Evolutionary conservation across 2,888 invertebrate species (phyloP).

Genomic region (Reticulitermes lucifugus): DNA sequence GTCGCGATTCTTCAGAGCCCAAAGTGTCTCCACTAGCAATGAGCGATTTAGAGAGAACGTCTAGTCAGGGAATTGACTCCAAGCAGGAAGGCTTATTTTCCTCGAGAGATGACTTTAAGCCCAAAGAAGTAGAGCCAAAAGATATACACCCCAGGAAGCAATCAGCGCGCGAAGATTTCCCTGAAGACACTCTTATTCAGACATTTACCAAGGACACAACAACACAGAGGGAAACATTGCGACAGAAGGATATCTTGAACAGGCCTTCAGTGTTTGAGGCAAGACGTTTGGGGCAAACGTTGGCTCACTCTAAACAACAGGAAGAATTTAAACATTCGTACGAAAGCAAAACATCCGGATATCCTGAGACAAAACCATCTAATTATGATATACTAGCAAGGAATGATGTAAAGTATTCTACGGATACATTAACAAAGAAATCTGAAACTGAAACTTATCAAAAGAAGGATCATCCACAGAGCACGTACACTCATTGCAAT

Average conservation of each 20-base stretch:
- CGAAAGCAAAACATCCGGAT: neutral
- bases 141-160: conserved; percentile 1
- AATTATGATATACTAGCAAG: neutral
- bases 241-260: conserved; percentile 64
- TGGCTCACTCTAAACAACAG: neutral
- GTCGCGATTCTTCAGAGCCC: neutral
- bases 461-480: conserved; percentile 53
- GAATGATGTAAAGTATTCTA: conserved; percentile 23
- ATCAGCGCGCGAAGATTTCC: conserved; percentile 9
- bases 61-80: neutral
- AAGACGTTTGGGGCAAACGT: conserved; percentile 47
- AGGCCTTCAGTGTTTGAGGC: conserved; percentile 67
- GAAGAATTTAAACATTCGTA: neutral
- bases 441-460: conserved; percentile 25
- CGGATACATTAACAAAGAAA: conserved; percentile 39
- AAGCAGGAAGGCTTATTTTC: neutral
- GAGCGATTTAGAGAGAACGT: conserved; percentile 39
- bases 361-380: neutral
- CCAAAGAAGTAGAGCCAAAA: conserved; percentile 1
- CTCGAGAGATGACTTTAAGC: conserved; percentile 42
- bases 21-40: conserved; percentile 7
- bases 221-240: conserved; percentile 46
- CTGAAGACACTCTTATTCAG: conserved; percentile 35
- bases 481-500: neutral
- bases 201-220: conserved; percentile 30